These are phyloP conservation scores for Calcarius ornatus DNA, from an alignment of 2,113 vertebrate species.

Conservation along the genomic window DNA sequence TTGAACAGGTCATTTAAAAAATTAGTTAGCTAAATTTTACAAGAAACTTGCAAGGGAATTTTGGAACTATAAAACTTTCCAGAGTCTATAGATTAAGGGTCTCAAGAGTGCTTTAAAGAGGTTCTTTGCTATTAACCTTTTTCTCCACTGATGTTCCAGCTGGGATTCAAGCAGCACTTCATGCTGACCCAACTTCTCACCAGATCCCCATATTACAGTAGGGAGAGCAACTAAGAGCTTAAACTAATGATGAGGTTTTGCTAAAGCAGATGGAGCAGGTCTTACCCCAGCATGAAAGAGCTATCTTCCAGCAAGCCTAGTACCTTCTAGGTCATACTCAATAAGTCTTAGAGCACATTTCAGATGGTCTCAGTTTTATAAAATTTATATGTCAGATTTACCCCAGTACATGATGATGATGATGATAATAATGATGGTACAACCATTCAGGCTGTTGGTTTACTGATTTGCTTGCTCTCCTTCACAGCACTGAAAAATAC, in stretches of 20 bases:
- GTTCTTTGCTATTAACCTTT: constrained; percentile 2
- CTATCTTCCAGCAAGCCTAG: neutral
- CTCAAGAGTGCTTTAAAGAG: neutral
- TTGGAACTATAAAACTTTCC: neutral
- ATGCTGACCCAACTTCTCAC: neutral
- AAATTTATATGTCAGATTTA: neutral
- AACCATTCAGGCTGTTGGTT: neutral
- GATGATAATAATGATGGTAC: too few relatives aligned
- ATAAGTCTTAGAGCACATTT: neutral
- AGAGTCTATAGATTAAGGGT: neutral
- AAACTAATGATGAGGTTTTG: neutral
- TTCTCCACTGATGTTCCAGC: neutral
- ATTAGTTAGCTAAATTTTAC: neutral
- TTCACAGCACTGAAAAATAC: fast-evolving
- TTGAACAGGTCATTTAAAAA: neutral
- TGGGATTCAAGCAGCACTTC: neutral
- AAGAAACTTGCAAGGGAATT: neutral
- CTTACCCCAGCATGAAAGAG: neutral
- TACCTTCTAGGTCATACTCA: neutral
- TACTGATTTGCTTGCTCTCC: neutral
- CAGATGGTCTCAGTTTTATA: neutral
- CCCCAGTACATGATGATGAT: neutral
- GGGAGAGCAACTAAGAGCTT: neutral
- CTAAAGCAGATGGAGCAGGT: neutral
- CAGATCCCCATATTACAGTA: neutral